Evolutionary conservation across 2,888 invertebrate species (phyloP), one percentile per base, ranked within the genome.

Genomic region (Scaptodrosophila latifasciaeformis): DNA sequence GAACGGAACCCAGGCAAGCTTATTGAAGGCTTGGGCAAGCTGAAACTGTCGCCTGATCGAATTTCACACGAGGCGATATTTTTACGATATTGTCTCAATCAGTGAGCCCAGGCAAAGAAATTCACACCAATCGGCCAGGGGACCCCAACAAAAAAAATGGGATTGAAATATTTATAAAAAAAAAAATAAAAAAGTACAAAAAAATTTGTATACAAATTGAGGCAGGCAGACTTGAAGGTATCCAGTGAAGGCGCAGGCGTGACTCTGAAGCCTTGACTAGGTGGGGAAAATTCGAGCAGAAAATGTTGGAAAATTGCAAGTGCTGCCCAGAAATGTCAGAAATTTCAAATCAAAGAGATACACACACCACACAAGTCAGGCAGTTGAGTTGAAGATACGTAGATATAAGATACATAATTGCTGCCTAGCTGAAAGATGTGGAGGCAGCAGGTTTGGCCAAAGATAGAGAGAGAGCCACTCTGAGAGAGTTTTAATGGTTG

Each of bases 81-180:
- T 70, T 76, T 70, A 82, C 82, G 82, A 81, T 83, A 77, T 70
- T 81, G 81, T 77, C 82, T 82, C 66, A 81, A 83, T 81, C 82
- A 81, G 68, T 50, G 49, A 47, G 62, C 54, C 6, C 35, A 9
- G 47, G 39, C 44, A 44, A 45, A 52, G 53, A 64, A 66, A 59
- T 63, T 65, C 65, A 63, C 58, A 60, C 54, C 61, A 50, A 29
- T 15, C 39, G 34, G 21, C n/a, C 19, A 10, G 24, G 2, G 24
- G 40, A 19, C 15, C 5, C 6, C 30, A 40, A 62, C 53, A 40
- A 12, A 42, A n/a, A 3, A 42, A n/a, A n/a, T n/a, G n/a, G n/a
- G n/a, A n/a, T n/a, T n/a, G n/a, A n/a, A n/a, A n/a, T n/a, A n/a
- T n/a, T 5, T 17, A 44, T n/a, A 30, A 12, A 17, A 17, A 52